Conservation (phyloP, 2,113 vertebrate genomes). For the Hemicordylus capensis region DNA sequence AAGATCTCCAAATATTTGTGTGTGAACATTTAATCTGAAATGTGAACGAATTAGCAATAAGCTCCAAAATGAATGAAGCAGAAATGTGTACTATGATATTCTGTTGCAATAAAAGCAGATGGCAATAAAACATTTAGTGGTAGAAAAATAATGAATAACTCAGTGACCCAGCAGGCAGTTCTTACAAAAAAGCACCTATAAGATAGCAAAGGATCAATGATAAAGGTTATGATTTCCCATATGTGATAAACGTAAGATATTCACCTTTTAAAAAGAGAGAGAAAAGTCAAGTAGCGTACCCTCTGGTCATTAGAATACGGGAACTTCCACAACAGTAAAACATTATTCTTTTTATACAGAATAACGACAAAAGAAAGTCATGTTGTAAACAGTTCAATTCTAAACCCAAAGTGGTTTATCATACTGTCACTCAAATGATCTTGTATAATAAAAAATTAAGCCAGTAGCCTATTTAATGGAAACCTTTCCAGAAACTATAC, state of each 20-base stretch:
- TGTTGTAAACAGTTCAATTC: conserved; percentile 29
- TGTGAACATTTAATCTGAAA: neutral
- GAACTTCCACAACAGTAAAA: neutral
- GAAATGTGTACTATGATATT: neutral
- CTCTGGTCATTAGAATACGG: neutral
- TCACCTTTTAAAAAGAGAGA: neutral
- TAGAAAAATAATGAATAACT: neutral
- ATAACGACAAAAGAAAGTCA: neutral
- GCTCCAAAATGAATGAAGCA: neutral
- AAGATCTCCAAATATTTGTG: neutral
- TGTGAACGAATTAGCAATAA: neutral
- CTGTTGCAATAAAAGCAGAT: neutral
- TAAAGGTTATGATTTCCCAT: neutral
- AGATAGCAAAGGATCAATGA: neutral
- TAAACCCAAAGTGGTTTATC: conserved; percentile 30
- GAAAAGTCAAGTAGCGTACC: too few species aligned
- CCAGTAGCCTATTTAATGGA: neutral
- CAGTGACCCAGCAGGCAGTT: neutral
- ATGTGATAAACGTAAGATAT: neutral
- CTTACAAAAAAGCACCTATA: neutral
- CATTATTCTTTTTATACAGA: neutral
- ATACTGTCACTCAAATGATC: conserved; percentile 17
- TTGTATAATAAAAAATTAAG: conserved; percentile 17
- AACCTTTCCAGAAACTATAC: neutral
- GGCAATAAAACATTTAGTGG: neutral